A percentile compares a stretch with the other conserved stretches of the same genome.
Conservation (phyloP, 2,113 vertebrate species). For the Centropristis striata region DNA sequence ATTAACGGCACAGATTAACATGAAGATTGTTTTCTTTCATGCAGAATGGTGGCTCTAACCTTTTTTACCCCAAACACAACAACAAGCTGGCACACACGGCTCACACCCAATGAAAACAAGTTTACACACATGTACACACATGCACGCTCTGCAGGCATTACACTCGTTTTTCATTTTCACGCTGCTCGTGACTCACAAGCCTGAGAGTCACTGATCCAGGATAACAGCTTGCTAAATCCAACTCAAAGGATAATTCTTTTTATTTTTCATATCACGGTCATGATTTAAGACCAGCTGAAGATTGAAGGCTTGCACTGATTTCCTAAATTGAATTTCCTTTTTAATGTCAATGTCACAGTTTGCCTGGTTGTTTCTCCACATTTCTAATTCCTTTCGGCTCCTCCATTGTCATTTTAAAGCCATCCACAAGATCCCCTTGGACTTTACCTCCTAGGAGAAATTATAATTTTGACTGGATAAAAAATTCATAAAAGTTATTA, state of each 20-base stretch:
- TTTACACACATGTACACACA: background rate
- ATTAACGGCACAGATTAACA: constrained; percentile 61
- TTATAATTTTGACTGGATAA: no score
- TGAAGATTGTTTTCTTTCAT: constrained; percentile 55
- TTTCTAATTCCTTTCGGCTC: background rate
- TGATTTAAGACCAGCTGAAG: background rate
- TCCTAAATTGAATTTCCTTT: background rate
- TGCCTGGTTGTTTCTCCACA: background rate
- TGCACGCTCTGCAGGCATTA: constrained; percentile 1
- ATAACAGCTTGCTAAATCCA: constrained; percentile 18
- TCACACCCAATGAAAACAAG: constrained; percentile 1
- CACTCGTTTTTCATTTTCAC: constrained; percentile 9
- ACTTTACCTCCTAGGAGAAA: no score
- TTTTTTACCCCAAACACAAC: background rate
- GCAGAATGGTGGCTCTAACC: constrained; percentile 11
- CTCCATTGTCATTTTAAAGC: no score
- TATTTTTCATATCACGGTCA: background rate
- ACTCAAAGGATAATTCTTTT: background rate
- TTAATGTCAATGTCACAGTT: background rate
- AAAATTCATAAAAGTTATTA: no score
- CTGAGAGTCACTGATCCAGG: background rate
- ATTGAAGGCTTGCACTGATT: background rate
- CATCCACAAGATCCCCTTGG: no score
- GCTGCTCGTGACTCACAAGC: constrained; percentile 4
- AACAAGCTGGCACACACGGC: background rate